phyloP scores from a whole-genome alignment of 2,888 invertebrate species.

The Cheilosia soror region DNA sequence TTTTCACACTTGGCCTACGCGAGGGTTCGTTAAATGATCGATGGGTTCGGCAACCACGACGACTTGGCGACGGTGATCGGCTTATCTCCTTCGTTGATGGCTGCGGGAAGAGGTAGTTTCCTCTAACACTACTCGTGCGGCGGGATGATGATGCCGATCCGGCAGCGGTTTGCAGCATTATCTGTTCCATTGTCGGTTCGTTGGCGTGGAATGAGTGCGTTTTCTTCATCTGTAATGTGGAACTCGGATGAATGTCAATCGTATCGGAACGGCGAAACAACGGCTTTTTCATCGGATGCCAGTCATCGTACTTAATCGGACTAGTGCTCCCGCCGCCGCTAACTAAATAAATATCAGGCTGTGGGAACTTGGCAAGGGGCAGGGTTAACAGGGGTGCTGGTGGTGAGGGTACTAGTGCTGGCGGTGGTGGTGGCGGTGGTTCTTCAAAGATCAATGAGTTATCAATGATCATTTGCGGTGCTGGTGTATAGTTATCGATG shows the following conservation, averaged over 20 bases:
- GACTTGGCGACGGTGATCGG: conserved; percentile 82
- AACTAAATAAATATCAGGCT: conserved; percentile 83
- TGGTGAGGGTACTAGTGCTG: conserved; percentile 81
- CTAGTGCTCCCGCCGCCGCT: conserved; percentile 79
- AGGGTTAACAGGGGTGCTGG: conserved; percentile 79
- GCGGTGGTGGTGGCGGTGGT: conserved; percentile 81
- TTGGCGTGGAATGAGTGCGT: conserved; percentile 84
- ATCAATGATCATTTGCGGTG: conserved; percentile 78
- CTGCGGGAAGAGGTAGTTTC: conserved; percentile 82
- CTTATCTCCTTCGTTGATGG: conserved; percentile 79
- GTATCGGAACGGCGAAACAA: conserved; percentile 84
- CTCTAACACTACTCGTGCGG: conserved; percentile 83
- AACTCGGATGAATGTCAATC: conserved; percentile 83
- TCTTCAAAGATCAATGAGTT: conserved; percentile 82
- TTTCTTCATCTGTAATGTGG: conserved; percentile 84
- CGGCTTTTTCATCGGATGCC: conserved; percentile 82
- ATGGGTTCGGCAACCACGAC: conserved; percentile 83
- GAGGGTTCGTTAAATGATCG: conserved; percentile 83
- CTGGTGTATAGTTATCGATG: conserved; percentile 83
- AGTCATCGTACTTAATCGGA: conserved; percentile 80
- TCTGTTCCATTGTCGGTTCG: conserved; percentile 82
- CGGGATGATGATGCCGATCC: conserved; percentile 80
- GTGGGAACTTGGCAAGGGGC: conserved; percentile 78
- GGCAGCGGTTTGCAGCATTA: conserved; percentile 77
- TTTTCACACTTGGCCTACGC: conserved; percentile 80